phyloP scores from a whole-genome alignment of 2,797 vertebrate genomes.

The Coluber constrictor region DNA sequence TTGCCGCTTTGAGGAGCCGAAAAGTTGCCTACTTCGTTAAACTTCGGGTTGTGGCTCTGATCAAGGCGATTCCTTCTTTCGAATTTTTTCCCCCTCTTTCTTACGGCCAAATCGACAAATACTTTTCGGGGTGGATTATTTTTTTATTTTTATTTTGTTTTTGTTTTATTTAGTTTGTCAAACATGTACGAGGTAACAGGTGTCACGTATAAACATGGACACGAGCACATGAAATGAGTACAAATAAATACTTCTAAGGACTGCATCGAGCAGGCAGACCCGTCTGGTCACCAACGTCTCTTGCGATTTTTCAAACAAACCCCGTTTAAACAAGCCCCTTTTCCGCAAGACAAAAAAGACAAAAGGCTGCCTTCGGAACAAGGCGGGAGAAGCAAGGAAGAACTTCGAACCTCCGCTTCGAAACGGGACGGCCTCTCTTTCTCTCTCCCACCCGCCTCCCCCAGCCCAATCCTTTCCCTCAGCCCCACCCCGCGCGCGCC shows the following conservation, averaged over 20 bases:
- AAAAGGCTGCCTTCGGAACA: background rate
- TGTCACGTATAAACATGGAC: too few relatives aligned
- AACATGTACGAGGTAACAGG: too few relatives aligned
- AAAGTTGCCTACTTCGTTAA: background rate
- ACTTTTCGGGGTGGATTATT: background rate
- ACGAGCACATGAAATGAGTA: too few relatives aligned
- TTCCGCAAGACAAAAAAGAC: background rate
- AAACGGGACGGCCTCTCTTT: too few relatives aligned
- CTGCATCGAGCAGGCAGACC: too few relatives aligned
- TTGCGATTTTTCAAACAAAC: background rate
- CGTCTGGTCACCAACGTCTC: background rate
- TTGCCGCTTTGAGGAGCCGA: background rate
- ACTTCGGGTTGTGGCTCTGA: background rate
- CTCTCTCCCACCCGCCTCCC: accelerated
- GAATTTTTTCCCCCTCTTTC: background rate
- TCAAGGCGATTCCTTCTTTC: background rate
- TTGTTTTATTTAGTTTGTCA: too few relatives aligned
- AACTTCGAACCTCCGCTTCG: too few relatives aligned
- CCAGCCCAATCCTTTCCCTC: background rate
- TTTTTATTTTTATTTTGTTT: too few relatives aligned
- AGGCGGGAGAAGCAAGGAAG: background rate
- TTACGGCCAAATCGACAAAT: background rate
- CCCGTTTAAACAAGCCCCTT: too few relatives aligned
- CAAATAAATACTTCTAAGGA: too few relatives aligned
- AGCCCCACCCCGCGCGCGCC: background rate